Conservation (phyloP, 2,113 vertebrate species). For the Petroica traversi region DNA sequence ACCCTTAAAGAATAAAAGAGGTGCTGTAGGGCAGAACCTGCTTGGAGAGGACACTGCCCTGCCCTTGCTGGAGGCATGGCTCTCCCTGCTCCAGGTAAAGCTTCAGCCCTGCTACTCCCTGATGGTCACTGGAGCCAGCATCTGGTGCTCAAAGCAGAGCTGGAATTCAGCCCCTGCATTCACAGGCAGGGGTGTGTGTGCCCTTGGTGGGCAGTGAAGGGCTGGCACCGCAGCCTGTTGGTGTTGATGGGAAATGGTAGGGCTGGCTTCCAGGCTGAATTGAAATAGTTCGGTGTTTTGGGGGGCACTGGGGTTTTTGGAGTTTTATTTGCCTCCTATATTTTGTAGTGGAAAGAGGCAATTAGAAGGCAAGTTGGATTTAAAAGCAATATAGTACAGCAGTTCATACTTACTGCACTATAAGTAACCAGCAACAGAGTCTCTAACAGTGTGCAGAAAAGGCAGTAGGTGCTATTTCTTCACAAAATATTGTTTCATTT, state of each 20-base stretch:
- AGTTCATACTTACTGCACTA: not conserved
- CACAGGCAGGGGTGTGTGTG: not conserved
- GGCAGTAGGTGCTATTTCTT: not conserved
- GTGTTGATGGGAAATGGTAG: not conserved
- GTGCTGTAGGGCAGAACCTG: not conserved
- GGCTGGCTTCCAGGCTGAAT: not conserved
- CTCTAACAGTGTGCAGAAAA: not conserved
- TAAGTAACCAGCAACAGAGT: not conserved
- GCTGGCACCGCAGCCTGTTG: not conserved
- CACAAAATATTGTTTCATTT: not conserved
- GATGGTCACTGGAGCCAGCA: fast-evolving
- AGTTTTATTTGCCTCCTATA: not conserved
- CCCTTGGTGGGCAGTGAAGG: fast-evolving
- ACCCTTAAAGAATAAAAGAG: not conserved
- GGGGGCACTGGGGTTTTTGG: not conserved
- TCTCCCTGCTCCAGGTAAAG: not conserved
- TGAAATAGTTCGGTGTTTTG: not conserved
- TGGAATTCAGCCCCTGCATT: not conserved
- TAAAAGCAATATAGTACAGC: not conserved
- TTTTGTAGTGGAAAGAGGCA: not conserved
- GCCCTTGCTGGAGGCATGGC: not conserved
- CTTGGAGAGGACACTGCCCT: not conserved
- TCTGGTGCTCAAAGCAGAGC: not conserved
- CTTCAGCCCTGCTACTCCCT: not conserved
- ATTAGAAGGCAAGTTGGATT: not conserved